A percentile compares a stretch with the other conserved stretches of the same genome.
Evolutionary conservation across 2,888 invertebrate genomes (phyloP).

Genomic region (Keiferia lycopersicella): DNA sequence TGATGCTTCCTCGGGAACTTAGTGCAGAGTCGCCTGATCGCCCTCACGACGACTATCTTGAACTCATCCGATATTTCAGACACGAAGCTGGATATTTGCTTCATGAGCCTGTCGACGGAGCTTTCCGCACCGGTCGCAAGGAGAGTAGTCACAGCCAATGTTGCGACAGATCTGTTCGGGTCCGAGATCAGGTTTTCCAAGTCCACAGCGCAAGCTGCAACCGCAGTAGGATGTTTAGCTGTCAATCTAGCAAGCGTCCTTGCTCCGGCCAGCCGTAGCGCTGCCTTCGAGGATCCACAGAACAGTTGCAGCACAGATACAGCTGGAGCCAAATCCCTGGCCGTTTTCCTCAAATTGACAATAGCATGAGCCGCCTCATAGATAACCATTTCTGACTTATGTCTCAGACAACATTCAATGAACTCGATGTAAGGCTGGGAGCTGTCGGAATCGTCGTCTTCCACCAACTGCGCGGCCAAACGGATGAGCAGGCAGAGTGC

Average conservation of each 20-base stretch:
- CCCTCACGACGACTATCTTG: conserved; percentile 99
- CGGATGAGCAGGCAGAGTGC: conserved; percentile 97
- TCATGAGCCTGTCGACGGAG: conserved; percentile 99
- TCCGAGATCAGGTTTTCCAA: conserved; percentile 99
- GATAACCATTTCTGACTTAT: conserved; percentile 99
- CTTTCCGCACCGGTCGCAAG: conserved; percentile 99
- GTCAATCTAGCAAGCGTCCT: conserved; percentile 98
- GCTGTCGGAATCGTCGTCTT: conserved; percentile 89
- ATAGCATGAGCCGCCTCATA: conserved; percentile 99
- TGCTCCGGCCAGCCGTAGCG: conserved; percentile 98
- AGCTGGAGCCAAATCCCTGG: conserved; percentile 95
- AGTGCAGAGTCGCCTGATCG: conserved; percentile 91
- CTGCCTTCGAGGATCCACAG: conserved; percentile 98
- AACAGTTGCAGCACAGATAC: conserved; percentile 98
- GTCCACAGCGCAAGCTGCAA: conserved; percentile 98
- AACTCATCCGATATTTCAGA: conserved; percentile 99
- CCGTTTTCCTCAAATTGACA: conserved; percentile 93
- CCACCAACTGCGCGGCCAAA: conserved; percentile 95
- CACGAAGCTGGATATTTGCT: conserved; percentile 99
- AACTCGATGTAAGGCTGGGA: conserved; percentile 93
- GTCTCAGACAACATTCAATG: conserved; percentile 95
- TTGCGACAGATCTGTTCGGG: conserved; percentile 98
- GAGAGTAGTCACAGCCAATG: conserved; percentile 98
- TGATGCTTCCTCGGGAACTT: conserved; percentile 99
- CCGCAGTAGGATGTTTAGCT: conserved; percentile 97